Conservation (phyloP, 2,113 vertebrate genomes). For the Oryctolagus cuniculus region mOryCun1.1 NC_091443.1:36026501-36027000, state of each 20-base stretch:
- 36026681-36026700: slow-evolving; percentile 11
- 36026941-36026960: slow-evolving; percentile 52
- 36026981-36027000: slow-evolving; percentile 21
- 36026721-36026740: slow-evolving; percentile 22
- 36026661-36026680: neutral
- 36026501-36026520: slow-evolving; percentile 45
- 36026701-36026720: neutral
- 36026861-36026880: slow-evolving; percentile 26
- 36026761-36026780: slow-evolving; percentile 55
- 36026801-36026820: slow-evolving; percentile 15
- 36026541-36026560: slow-evolving; percentile 17
- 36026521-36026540: neutral
- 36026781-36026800: neutral
- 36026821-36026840: neutral
- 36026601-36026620: slow-evolving; percentile 41
- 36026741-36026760: slow-evolving; percentile 50
- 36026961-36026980: slow-evolving; percentile 2
- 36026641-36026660: slow-evolving; percentile 44
- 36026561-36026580: slow-evolving; percentile 30
- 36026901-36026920: slow-evolving; percentile 6
- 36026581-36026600: neutral
- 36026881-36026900: slow-evolving; percentile 44
- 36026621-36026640: neutral
- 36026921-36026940: slow-evolving; percentile 37
- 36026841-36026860: slow-evolving; percentile 28